A percentile compares a stretch with the other conserved stretches of the same genome.
Conservation (phyloP, 2,888 invertebrate genomes). For the Branchipolynoe longqiensis region DNA sequence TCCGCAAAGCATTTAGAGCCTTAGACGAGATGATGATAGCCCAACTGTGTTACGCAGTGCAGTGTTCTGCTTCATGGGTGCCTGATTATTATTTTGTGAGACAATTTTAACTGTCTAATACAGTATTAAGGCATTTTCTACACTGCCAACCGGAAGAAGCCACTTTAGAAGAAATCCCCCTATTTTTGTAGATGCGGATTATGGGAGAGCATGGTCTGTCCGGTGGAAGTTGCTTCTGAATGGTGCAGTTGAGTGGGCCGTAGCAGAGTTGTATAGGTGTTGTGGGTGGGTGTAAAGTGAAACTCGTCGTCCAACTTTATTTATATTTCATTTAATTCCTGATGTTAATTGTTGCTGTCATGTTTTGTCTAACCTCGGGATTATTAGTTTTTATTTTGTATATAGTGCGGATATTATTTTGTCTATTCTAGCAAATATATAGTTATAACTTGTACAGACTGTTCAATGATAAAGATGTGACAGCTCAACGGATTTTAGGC, state of each 20-base stretch:
- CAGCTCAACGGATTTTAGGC: slow-evolving; percentile 50
- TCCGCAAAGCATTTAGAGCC: too few relatives aligned
- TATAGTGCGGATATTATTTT: neutral
- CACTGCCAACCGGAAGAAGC: too few relatives aligned
- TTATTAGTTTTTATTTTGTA: slow-evolving; percentile 17
- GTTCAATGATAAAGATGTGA: neutral
- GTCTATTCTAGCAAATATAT: neutral
- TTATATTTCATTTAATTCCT: slow-evolving; percentile 30
- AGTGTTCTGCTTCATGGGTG: too few relatives aligned
- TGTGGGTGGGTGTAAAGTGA: too few relatives aligned
- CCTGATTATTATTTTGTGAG: too few relatives aligned
- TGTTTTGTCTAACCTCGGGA: slow-evolving; percentile 9
- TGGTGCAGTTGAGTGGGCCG: too few relatives aligned
- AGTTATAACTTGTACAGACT: slow-evolving; percentile 31
- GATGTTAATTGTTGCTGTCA: neutral
- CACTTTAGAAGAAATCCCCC: too few relatives aligned
- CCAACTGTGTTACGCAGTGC: too few relatives aligned
- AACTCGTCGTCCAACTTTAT: slow-evolving; percentile 3
- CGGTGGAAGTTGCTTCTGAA: slow-evolving; percentile 6
- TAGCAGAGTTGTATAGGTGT: too few relatives aligned
- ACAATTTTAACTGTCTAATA: too few relatives aligned
- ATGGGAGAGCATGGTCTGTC: neutral
- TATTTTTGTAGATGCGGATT: slow-evolving; percentile 30
- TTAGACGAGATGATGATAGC: too few relatives aligned
- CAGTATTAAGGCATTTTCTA: too few relatives aligned